phyloP scores from a whole-genome alignment of 2,797 vertebrate species.

The Pseudotriccus pelzelni region DNA sequence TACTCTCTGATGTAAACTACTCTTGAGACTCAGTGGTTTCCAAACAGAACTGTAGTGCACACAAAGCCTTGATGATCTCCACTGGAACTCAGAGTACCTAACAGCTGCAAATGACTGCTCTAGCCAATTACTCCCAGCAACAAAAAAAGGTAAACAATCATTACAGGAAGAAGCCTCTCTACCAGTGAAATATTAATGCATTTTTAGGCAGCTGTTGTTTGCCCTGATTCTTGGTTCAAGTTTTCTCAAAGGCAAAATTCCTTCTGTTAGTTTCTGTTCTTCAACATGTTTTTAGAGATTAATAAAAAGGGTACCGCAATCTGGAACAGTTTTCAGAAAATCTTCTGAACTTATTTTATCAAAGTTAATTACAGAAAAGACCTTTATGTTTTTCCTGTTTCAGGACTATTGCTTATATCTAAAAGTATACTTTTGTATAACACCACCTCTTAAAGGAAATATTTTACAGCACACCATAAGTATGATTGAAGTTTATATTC shows the following conservation, averaged over 20 bases:
- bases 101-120: constrained; percentile 73
- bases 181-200: constrained; percentile 70
- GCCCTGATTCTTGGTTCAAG: constrained; percentile 10
- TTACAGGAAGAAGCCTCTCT: constrained; percentile 63
- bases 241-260: background rate
- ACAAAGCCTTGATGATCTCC: constrained; percentile 56
- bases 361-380: background rate
- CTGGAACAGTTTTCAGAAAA: background rate
- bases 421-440: background rate
- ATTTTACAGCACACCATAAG: background rate
- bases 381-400: background rate
- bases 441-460: background rate
- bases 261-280: background rate
- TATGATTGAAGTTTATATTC: background rate
- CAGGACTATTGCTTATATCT: background rate
- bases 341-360: background rate
- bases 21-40: constrained; percentile 24
- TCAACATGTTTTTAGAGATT: background rate
- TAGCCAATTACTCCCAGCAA: constrained; percentile 71
- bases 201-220: constrained; percentile 53
- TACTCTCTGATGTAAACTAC: background rate
- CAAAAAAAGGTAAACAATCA: constrained; percentile 69
- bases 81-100: constrained; percentile 54
- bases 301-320: background rate
- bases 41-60: constrained; percentile 69